Evolutionary conservation across 1,140 invertebrate genomes (phyloP), one percentile per base, ranked within the genome.

Genomic region (Zaprionus ornatus): DNA sequence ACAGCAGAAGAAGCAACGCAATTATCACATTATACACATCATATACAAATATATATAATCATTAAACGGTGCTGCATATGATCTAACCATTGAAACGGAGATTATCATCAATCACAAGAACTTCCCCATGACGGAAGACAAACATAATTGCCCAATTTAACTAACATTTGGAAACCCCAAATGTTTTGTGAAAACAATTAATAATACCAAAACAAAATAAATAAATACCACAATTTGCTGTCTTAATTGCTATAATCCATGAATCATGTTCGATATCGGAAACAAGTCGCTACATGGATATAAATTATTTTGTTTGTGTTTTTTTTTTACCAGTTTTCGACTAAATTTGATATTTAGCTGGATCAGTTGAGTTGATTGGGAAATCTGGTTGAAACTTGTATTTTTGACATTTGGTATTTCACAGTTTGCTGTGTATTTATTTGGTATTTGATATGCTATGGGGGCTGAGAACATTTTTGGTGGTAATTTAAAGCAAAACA

Each of bases 341-440:
- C 45, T 12, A 48, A 48, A 48, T 48, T 48, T 5, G 45, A 45
- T 17, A 6, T 45, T 45, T 5, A 15, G 15, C 7, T 17, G n/a
- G 6, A 23, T 50, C 12, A 13, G 12, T 50, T 50, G 7, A 17
- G 17, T 50, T 10, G 19, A 3, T 48, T 50, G 9, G 10, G 45
- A 50, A 50, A 50, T 50, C 12, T 50, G 19, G 19, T 50, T 21
- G 19, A 50, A 50, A 50, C 45, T 23, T 21, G 45, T 50, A 50
- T 50, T 50, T 50, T 21, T 50, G 45, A 50, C 52, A 56, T 45
- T 56, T 66, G 23, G 54, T 45, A 23, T 50, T 50, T 50, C 17
- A 23, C 19, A 23, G 9, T n/a, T 23, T 12, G 3, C 12, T 66
- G 25, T 4, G 15, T 9, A 37, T 27, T 37, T 35, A 66, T 55